Percentiles rank a stretch among this genome's conserved stretches.
Conservation (phyloP, 2,113 vertebrate species). For the Oreotragus oreotragus region DNA sequence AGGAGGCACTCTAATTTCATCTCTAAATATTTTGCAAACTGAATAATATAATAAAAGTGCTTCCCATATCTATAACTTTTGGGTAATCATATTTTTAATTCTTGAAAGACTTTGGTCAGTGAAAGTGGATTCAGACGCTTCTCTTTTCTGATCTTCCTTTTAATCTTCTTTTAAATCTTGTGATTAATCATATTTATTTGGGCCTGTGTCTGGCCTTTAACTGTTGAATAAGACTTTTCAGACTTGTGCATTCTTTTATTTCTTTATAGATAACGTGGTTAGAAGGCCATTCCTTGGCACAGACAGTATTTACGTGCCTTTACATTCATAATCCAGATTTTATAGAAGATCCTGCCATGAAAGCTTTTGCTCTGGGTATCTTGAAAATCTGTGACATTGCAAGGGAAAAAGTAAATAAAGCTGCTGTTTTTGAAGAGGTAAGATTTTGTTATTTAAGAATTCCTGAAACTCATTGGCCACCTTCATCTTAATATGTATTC, state of each 20-base stretch:
- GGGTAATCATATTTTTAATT: background rate
- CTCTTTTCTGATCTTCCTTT: background rate
- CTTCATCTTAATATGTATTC: background rate
- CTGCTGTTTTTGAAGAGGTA: slow-evolving; percentile 99
- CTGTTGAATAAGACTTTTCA: background rate
- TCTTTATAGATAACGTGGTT: slow-evolving; percentile 94
- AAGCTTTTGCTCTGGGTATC: slow-evolving; percentile 96
- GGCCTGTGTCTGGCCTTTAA: background rate
- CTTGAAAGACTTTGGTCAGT: background rate
- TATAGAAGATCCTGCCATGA: slow-evolving; percentile 97
- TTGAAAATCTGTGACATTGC: slow-evolving; percentile 98
- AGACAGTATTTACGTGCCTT: slow-evolving; percentile 99
- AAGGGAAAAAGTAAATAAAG: slow-evolving; percentile 98
- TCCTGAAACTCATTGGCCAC: background rate
- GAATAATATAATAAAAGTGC: background rate
- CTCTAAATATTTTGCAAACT: background rate
- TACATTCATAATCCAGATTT: slow-evolving; percentile 98
- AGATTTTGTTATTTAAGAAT: slow-evolving; percentile 39
- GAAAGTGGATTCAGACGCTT: slow-evolving; percentile 4
- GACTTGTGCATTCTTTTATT: slow-evolving; percentile 34
- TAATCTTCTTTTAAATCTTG: slow-evolving; percentile 20
- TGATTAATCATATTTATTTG: background rate
- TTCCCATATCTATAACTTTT: background rate
- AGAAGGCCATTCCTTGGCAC: slow-evolving; percentile 97
- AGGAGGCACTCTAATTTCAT: background rate